Base-by-base conservation (phyloP, 2,797 vertebrate species). In the Tenualosa ilisha region DNA sequence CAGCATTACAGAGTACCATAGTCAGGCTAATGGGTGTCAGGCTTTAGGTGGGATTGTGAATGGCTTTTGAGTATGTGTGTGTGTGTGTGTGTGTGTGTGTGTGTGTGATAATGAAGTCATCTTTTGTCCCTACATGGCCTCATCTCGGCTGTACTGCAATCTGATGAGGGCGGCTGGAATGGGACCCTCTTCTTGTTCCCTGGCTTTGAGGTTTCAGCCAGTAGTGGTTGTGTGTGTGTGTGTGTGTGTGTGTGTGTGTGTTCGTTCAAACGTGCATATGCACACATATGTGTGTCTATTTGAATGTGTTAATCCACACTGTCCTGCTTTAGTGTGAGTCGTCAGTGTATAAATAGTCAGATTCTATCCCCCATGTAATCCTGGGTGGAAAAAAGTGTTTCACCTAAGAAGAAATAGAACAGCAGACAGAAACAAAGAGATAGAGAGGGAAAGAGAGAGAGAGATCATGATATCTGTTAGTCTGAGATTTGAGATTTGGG, bases 321-420 rank as follows among this genome's bases (percentile, higher is more conserved):
- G 89, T 90, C 88, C 87, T 89, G 86, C 88, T 91, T 89, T 87
- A 90, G 88, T 87, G 86, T 89, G 86, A 86, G 79, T 87, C 83
- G 84, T 88, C 89, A 85, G 82, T 90, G 89, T 90, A 94, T 93
- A 94, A 94, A 95, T 92, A 94, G 91, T 90, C 86, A 86, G 82
- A 86, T 91, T 88, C 89, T 90, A 91, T 89, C 68, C 86, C 84
- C 40, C 84, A 31, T 88, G 86, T 92, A 88, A 93, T 93, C 90
- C 90, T 90, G 90, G 89, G 85, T 88, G 81, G 89, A 93, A 79
- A 79, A 72, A 79, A 43, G 17, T 79, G 72, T 79, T 79, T 43
- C 89, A 90, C 88, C 87, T 61, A 72, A 61, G 46, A 90, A 89
- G 92, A 92, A 93, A 93, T 92, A 89, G 81, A 51, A 75, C 83